Base-by-base conservation (phyloP, 30 jellyfish, hydroid and myxozoan species). In the Chrysaora quinquecirrha region DNA sequence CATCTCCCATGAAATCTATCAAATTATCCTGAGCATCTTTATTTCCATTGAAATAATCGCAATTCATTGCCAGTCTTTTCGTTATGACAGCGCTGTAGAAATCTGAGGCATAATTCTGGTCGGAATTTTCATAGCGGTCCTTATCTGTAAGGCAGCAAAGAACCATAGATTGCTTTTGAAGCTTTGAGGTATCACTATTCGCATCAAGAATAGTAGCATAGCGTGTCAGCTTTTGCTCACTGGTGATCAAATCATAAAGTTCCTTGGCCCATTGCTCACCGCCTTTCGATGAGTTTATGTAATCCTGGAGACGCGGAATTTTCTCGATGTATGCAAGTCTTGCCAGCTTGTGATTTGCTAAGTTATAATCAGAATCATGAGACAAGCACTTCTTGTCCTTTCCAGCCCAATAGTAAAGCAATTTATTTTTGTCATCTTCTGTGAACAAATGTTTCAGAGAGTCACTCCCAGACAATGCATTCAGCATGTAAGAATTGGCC, bases 141-240 rank as follows among this genome's bases (percentile, higher is more conserved):
- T 52, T 20, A 16, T 52, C 29, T 52, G 68, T 20, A 19, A 52
- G 68, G 68, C 68, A 52, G 25, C 19, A 52, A 19, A 52, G 68
- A 12, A 52, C 68, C 68, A 52, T 52, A 10, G 68, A 52, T 10
- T 52, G 68, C 68, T 52, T 52, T 20, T 52, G 68, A 20, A 52
- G 9, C 29, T 10, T 52, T 9, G 68, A 2, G 6, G 3, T 52
- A 20, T 20, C 29, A 3, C 25, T 9, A 25, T 52, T 19, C 4
- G 19, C 29, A 20, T 52, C 6, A 2, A 25, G 4, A 52, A 10
- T 2, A 12, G 25, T 3, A 3, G 68, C 68, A 52, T 4, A 20
- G 68, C 7, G 2, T 2, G 2, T 16, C 27, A 52, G 68, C 68
- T 4, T 52, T 52, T 52, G 6, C 9, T 52, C 29, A 4, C 27